Evolutionary conservation across 2,797 vertebrate species (phyloP).

Genomic region (Sebastes minor): DNA sequence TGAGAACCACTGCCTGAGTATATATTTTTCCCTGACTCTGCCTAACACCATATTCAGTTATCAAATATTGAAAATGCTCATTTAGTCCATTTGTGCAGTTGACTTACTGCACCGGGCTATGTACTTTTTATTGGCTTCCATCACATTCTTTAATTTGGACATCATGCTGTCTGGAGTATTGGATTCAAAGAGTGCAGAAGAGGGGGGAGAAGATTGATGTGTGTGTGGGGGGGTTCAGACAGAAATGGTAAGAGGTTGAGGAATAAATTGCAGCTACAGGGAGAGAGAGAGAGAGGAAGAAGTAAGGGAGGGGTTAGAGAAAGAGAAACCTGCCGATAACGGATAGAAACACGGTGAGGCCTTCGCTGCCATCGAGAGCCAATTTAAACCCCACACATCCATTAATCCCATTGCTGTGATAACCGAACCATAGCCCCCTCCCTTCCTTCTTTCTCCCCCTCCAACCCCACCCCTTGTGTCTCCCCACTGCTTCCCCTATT

Average conservation of each 20-base stretch:
- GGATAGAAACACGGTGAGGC: slow-evolving; percentile 65
- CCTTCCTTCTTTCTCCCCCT: neutral
- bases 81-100: slow-evolving; percentile 50
- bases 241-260: slow-evolving; percentile 43
- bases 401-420: slow-evolving; percentile 71
- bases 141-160: slow-evolving; percentile 65
- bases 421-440: slow-evolving; percentile 45
- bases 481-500: slow-evolving; percentile 58
- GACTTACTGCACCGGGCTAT: slow-evolving; percentile 29
- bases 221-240: slow-evolving; percentile 31
- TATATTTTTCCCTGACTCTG: neutral
- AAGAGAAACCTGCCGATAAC: slow-evolving; percentile 56
- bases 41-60: slow-evolving; percentile 12
- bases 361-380: slow-evolving; percentile 60
- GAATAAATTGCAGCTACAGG: slow-evolving; percentile 45
- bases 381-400: slow-evolving; percentile 67
- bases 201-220: slow-evolving; percentile 28
- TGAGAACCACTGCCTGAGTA: neutral
- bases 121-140: slow-evolving; percentile 47
- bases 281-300: slow-evolving; percentile 16
- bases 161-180: slow-evolving; percentile 65
- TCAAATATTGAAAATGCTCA: slow-evolving; percentile 55
- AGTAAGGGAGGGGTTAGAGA: neutral
- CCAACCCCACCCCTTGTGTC: neutral
- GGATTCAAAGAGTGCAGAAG: slow-evolving; percentile 48